Percentiles rank a stretch among this genome's conserved stretches.
These are phyloP conservation scores for Coenobita brevimanus DNA, from an alignment of 1,140 invertebrate genomes.

Conservation along the genomic window DNA sequence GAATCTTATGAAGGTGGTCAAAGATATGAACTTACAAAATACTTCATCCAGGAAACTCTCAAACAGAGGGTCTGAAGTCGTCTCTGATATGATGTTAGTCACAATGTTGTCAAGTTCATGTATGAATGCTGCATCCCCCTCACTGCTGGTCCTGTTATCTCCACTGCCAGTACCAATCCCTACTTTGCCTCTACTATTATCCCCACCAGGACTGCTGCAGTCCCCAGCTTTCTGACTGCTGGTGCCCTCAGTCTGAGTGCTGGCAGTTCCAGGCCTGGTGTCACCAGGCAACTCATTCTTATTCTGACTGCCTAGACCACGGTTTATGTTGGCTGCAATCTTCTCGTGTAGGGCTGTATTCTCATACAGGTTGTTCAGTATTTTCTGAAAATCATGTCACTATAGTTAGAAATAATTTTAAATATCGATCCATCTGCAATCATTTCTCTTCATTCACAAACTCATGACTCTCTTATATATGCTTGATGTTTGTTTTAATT, in stretches of 20 bases:
- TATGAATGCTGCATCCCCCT: slow-evolving; percentile 26
- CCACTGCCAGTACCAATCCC: neutral
- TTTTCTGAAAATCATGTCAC: slow-evolving; percentile 59
- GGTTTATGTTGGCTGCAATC: slow-evolving; percentile 53
- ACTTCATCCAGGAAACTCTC: slow-evolving; percentile 49
- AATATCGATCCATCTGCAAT: too few species aligned
- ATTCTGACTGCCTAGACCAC: slow-evolving; percentile 27
- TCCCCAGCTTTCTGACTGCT: too few species aligned
- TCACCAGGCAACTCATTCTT: neutral
- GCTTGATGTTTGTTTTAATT: too few species aligned
- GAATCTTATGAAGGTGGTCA: neutral
- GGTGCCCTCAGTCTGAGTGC: too few species aligned
- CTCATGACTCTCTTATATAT: too few species aligned
- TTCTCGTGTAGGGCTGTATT: slow-evolving; percentile 59
- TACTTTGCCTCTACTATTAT: neutral
- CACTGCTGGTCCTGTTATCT: neutral
- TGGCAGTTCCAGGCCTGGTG: neutral
- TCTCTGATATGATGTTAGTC: slow-evolving; percentile 45
- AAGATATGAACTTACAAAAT: slow-evolving; percentile 27
- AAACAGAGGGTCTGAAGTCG: slow-evolving; percentile 52
- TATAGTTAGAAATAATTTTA: too few species aligned
- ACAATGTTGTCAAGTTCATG: slow-evolving; percentile 52
- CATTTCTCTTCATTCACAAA: too few species aligned
- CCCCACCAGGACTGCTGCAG: neutral
- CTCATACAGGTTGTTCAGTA: slow-evolving; percentile 53